phyloP scores from a whole-genome alignment of 2,797 vertebrate species.

The Mormyrus hasselquistii region DNA sequence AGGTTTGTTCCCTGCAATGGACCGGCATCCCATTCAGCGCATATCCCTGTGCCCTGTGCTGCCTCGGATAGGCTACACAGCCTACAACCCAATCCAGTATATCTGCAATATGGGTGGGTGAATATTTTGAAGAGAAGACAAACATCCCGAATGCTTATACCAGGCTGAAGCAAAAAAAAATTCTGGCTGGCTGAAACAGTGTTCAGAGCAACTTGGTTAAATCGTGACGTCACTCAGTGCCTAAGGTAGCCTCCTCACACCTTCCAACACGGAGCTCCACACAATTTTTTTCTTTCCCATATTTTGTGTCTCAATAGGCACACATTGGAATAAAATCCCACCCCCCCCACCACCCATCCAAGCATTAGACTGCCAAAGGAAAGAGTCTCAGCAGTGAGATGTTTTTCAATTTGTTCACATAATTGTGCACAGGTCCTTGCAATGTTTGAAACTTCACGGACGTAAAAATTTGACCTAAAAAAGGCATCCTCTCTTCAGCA shows the following conservation, averaged over 20 bases:
- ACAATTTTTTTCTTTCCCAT: constrained; percentile 36
- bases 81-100: background rate
- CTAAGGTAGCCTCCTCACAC: background rate
- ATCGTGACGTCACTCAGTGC: background rate
- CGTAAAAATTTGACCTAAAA: constrained; percentile 5
- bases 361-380: constrained; percentile 32
- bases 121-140: background rate
- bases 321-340: background rate
- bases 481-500: background rate
- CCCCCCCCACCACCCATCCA: background rate
- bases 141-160: background rate
- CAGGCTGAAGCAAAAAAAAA: background rate
- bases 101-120: background rate
- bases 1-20: background rate
- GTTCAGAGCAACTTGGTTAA: background rate
- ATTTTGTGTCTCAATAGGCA: constrained; percentile 37
- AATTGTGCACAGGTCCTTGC: constrained; percentile 34
- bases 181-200: background rate
- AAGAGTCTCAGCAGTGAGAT: constrained; percentile 14
- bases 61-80: background rate
- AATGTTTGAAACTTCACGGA: constrained; percentile 22
- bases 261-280: constrained; percentile 23
- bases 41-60: background rate
- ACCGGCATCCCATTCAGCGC: background rate
- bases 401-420: constrained; percentile 21